Evolutionary conservation across 23 tunicate species (phyloP).

Genomic region (Diplosoma virens): DNA sequence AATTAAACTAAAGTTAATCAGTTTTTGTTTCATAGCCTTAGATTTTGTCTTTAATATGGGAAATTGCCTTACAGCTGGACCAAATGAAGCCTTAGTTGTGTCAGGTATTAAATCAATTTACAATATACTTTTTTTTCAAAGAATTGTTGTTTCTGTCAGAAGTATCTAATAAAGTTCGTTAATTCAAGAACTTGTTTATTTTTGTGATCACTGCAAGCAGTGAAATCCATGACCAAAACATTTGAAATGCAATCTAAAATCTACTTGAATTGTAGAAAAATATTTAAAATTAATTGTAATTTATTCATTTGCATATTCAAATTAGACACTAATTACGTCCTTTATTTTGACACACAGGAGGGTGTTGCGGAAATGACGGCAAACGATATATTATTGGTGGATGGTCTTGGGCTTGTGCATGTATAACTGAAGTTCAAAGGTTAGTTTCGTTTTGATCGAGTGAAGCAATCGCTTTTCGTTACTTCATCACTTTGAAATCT

Average conservation of each 20-base stretch:
- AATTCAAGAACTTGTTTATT: too few species aligned
- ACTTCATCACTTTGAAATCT: too few species aligned
- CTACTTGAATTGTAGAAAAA: too few species aligned
- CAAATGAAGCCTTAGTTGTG: conserved; percentile 92
- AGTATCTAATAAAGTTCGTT: too few species aligned
- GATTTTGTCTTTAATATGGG: conserved; percentile 87
- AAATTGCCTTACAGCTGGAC: conserved; percentile 89
- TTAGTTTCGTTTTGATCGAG: neutral
- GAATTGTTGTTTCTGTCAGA: neutral
- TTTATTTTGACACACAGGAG: conserved; percentile 47
- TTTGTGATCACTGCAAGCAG: too few species aligned
- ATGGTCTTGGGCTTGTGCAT: conserved; percentile 96
- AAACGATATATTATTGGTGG: conserved; percentile 98
- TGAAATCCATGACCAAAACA: neutral
- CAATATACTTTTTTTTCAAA: too few species aligned
- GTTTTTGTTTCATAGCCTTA: too few species aligned
- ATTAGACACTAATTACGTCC: neutral
- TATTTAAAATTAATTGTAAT: too few species aligned
- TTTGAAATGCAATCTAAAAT: too few species aligned
- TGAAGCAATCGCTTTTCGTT: too few species aligned
- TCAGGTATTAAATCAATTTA: too few species aligned
- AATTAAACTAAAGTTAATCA: too few species aligned
- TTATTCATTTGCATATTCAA: neutral
- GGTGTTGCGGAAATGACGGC: conserved; percentile 85
- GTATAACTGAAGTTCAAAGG: conserved; percentile 90